Conservation (phyloP, 2,888 invertebrate species). For the Sicus ferrugineus region DNA sequence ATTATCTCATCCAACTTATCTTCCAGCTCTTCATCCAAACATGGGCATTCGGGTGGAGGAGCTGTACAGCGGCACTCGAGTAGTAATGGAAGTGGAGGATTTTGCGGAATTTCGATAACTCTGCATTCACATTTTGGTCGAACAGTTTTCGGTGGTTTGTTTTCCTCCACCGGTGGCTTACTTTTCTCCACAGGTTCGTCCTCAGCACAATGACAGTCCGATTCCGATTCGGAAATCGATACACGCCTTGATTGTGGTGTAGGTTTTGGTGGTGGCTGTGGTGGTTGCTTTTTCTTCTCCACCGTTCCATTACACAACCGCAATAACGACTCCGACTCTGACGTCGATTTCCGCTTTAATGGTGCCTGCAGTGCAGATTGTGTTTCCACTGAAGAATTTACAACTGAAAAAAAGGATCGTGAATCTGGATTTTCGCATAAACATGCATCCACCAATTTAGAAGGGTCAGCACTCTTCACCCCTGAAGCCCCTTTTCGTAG, state of each 20-base stretch:
- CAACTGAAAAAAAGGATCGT: too few relatives aligned
- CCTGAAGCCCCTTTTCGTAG: too few relatives aligned
- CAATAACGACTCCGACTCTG: not conserved
- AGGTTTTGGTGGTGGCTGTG: too few relatives aligned
- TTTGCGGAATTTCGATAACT: not conserved
- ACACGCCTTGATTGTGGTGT: too few relatives aligned
- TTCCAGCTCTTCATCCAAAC: not conserved
- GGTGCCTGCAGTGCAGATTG: too few relatives aligned
- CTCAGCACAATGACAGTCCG: not conserved
- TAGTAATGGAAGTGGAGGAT: not conserved
- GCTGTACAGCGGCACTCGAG: not conserved
- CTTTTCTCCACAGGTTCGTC: not conserved
- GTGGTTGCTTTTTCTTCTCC: too few relatives aligned
- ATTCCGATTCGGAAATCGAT: not conserved
- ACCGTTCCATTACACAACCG: too few relatives aligned
- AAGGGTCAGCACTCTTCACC: too few relatives aligned
- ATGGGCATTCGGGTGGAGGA: conserved; percentile 12
- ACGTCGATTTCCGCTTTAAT: too few relatives aligned
- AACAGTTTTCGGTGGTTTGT: not conserved
- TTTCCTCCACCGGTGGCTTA: not conserved
- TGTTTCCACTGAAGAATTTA: too few relatives aligned
- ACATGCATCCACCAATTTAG: too few relatives aligned
- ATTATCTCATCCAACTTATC: conserved; percentile 4
- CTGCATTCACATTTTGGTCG: not conserved
- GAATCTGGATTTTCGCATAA: too few relatives aligned